Conservation (phyloP, 2,797 vertebrate species). For the Pogonophryne albipinna region DNA sequence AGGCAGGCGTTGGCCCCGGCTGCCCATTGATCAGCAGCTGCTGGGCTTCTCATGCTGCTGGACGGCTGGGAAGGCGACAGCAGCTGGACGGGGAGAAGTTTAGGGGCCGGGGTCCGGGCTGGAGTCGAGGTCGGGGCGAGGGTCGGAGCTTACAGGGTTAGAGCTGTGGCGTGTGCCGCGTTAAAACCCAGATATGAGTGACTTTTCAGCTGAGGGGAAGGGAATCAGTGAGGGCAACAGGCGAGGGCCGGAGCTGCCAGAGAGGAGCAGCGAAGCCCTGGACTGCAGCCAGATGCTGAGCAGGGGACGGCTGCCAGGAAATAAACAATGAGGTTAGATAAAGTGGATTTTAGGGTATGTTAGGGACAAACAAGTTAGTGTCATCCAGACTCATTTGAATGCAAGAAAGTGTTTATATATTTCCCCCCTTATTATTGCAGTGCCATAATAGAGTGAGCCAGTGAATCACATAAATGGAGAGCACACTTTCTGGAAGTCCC, state of each 20-base stretch:
- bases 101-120: neutral
- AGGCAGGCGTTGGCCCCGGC: conserved; percentile 83
- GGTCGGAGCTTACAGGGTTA: conserved; percentile 27
- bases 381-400: neutral
- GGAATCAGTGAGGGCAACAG: conserved; percentile 46
- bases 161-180: conserved; percentile 3
- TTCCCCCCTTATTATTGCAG: neutral
- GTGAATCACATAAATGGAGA: neutral
- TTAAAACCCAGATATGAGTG: conserved; percentile 41
- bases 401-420: neutral
- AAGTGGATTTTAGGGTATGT: conserved; percentile 7
- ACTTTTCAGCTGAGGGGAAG: conserved; percentile 39
- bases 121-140: conserved; percentile 33
- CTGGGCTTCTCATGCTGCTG: conserved; percentile 84
- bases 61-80: conserved; percentile 81
- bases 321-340: conserved; percentile 52
- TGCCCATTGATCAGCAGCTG: conserved; percentile 88
- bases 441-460: neutral
- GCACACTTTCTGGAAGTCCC: no score
- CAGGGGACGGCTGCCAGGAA: conserved; percentile 43
- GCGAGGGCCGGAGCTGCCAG: conserved; percentile 50
- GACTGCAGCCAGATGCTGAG: conserved; percentile 66
- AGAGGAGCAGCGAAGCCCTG: conserved; percentile 37
- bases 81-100: conserved; percentile 75
- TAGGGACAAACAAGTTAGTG: conserved; percentile 19